A percentile compares a stretch with the other conserved stretches of the same genome.
These are phyloP conservation scores for Nasonia oneida DNA, from an alignment of 2,888 invertebrate genomes.

Conservation along the genomic window DNA sequence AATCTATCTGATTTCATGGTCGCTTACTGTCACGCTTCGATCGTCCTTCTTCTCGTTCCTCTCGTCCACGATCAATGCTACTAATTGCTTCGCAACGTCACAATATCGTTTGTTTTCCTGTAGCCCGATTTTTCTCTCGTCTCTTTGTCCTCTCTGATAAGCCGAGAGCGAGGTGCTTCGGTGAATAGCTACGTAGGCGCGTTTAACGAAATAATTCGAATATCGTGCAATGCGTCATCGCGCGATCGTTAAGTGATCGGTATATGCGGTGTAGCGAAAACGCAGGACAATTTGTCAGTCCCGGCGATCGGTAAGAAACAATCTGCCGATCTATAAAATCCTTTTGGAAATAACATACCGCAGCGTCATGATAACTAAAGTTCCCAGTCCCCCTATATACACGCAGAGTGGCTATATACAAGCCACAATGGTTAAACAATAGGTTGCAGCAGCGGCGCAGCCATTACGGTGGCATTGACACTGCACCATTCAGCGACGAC, in stretches of 20 bases:
- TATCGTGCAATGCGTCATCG: too few species aligned
- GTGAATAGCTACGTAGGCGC: not conserved
- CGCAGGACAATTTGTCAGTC: not conserved
- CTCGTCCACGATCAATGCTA: slow-evolving; percentile 64
- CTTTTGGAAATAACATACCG: not conserved
- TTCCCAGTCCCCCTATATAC: not conserved
- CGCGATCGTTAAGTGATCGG: too few species aligned
- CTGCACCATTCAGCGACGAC: not conserved
- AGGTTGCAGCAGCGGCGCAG: not conserved
- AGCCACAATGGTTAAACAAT: not conserved
- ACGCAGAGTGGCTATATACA: not conserved
- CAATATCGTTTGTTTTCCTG: slow-evolving; percentile 24
- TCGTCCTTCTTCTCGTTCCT: slow-evolving; percentile 67
- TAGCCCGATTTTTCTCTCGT: not conserved
- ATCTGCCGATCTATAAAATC: not conserved
- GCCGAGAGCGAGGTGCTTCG: not conserved
- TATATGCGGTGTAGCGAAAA: not conserved
- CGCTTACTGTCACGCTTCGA: slow-evolving; percentile 73
- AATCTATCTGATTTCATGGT: slow-evolving; percentile 73
- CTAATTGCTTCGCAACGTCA: slow-evolving; percentile 70
- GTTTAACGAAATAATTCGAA: too few species aligned
- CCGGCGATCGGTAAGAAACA: not conserved
- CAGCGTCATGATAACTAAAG: not conserved
- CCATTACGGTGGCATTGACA: not conserved
- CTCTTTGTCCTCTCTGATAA: not conserved